Percentiles rank a stretch among this genome's conserved stretches.
Evolutionary conservation across 2,888 invertebrate genomes (phyloP).

Genomic region (Agrochola macilenta): DNA sequence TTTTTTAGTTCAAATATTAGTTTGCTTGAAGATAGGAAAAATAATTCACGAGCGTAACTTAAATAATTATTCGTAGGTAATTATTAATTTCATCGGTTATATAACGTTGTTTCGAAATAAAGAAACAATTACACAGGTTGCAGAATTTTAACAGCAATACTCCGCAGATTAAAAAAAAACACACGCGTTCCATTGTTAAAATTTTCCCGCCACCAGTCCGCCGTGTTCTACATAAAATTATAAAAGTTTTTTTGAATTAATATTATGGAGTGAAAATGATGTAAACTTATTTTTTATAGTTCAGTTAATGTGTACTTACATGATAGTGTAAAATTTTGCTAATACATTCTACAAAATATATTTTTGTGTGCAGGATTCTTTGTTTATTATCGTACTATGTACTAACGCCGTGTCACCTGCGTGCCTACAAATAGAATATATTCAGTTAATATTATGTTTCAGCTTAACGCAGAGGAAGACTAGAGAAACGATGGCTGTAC

Average conservation of each 20-base stretch:
- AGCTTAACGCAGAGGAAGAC: neutral
- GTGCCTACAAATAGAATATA: no score
- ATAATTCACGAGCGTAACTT: neutral
- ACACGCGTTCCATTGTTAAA: conserved; percentile 36
- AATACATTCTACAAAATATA: neutral
- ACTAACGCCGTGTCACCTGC: no score
- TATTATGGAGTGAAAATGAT: neutral
- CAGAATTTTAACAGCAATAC: no score
- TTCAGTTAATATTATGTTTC: neutral
- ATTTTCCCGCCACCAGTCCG: conserved; percentile 27
- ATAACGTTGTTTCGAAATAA: neutral
- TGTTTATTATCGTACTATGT: no score
- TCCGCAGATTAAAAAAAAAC: neutral
- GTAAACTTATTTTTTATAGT: neutral
- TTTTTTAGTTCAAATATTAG: neutral
- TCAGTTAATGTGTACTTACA: neutral
- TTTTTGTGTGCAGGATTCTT: neutral
- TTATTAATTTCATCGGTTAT: neutral
- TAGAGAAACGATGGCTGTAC: neutral
- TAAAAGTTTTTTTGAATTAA: neutral
- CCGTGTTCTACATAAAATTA: neutral
- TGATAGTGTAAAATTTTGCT: neutral
- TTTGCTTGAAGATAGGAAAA: neutral
- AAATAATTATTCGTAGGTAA: neutral
- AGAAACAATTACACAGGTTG: neutral